Conservation (phyloP, 1,140 invertebrate species). For the Aleiodes sp. region DNA sequence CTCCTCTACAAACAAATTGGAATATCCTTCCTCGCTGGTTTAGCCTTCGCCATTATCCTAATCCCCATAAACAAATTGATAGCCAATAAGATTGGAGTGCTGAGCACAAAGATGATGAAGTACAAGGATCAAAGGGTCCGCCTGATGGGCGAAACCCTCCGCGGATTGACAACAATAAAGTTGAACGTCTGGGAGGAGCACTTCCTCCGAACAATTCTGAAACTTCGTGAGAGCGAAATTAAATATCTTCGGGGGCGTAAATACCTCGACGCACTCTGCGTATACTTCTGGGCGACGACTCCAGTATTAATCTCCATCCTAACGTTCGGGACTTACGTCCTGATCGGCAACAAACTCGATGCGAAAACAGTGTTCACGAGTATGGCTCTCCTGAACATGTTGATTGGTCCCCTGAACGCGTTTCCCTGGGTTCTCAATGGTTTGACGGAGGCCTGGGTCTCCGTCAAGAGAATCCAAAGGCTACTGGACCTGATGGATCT, state of each 20-base stretch:
- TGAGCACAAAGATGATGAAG: conserved; percentile 90
- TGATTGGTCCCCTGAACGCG: conserved; percentile 94
- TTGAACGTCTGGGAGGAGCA: conserved; percentile 93
- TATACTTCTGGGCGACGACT: conserved; percentile 99
- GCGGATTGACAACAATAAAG: conserved; percentile 90
- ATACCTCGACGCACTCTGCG: conserved; percentile 98
- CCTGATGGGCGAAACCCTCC: conserved; percentile 87
- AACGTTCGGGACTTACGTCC: conserved; percentile 89
- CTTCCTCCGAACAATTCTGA: conserved; percentile 72
- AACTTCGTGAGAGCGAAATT: conserved; percentile 76
- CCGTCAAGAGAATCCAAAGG: conserved; percentile 82
- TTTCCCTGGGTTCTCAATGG: conserved; percentile 99
- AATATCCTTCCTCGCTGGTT: conserved; percentile 88
- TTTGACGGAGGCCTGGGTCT: conserved; percentile 92
- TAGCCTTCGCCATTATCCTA: conserved; percentile 85
- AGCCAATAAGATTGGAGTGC: conserved; percentile 87
- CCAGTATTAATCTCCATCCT: conserved; percentile 93
- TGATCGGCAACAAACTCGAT: conserved; percentile 82
- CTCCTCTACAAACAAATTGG: conserved; percentile 90
- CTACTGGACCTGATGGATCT: conserved; percentile 78
- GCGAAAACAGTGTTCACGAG: conserved; percentile 94
- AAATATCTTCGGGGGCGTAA: conserved; percentile 85
- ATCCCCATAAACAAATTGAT: conserved; percentile 95
- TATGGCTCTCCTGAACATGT: conserved; percentile 94
- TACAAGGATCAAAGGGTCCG: conserved; percentile 92